Evolutionary conservation across 2,888 invertebrate species (phyloP), one percentile per base, ranked within the genome.

Genomic region (Lycophotia porphyrea): DNA sequence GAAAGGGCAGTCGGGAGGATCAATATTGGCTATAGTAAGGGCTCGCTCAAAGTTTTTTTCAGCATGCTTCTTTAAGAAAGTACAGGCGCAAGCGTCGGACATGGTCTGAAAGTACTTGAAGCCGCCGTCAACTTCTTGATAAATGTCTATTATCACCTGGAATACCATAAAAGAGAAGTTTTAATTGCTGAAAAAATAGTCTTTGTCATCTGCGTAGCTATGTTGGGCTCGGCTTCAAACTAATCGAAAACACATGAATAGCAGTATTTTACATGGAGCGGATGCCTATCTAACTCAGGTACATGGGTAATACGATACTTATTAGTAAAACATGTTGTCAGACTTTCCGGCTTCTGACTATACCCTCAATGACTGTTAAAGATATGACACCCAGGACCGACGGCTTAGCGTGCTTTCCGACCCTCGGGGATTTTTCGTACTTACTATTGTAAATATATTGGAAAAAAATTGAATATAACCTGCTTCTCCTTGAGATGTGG

Each of bases 101-200:
- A 95, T 21, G 8, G 87, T 77, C 61, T 92, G 91, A 78, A 91
- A 93, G 5, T 87, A 90, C 81, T 95, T 95, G 85, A 93, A 95
- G 0, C 95, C 95, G 18, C 93, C 95, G 81, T 95, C 95, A 24
- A 92, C 90, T 74, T 90, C 74, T 78, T 92, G 93, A 86, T 91
- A 93, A 0, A 92, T 71, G 18, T 92, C 92, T 69, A 93, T 77
- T 65, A 42, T 21, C 0, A 64, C 7, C 88, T 90, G 42, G 18
- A 63, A 63, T 9, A 31, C 58, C 18, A 58, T 31, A 31, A 58
- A 58, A 58, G 8, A 31, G 18, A 31, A 58, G 27, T 55, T 31
- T 3, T 58, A 31, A 18, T 18, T 58, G 5, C 18, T 58, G 27
- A 58, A 58, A 58, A 58, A 31, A 31, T 3, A 1, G 27, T 13